Percentiles rank a stretch among this genome's conserved stretches.
Conservation (phyloP, 1,140 invertebrate genomes). For the Pinna nobilis region DNA sequence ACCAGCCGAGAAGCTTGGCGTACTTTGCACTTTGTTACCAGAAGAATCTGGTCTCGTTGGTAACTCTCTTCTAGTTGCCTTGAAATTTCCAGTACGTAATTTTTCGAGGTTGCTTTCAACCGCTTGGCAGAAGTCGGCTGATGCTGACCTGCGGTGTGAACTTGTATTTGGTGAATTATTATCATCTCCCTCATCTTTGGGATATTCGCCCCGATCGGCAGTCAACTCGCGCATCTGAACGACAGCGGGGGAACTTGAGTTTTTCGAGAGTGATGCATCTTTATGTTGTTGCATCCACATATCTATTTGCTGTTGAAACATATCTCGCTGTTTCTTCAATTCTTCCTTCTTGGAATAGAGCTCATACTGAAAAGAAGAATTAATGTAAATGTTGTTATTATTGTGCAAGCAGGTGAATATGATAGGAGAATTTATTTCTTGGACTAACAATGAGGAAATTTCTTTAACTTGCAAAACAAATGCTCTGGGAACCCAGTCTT, state of each 20-base stretch:
- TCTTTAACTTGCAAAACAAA: neutral
- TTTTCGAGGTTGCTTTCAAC: slow-evolving; percentile 45
- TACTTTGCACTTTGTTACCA: neutral
- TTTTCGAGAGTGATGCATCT: slow-evolving; percentile 13
- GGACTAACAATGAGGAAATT: neutral
- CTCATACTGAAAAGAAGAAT: slow-evolving; percentile 51
- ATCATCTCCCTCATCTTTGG: slow-evolving; percentile 1
- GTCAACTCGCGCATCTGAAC: slow-evolving; percentile 3
- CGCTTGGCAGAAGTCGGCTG: slow-evolving; percentile 59
- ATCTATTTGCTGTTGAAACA: slow-evolving; percentile 63
- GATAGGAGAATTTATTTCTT: neutral
- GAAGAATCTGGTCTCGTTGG: slow-evolving; percentile 7
- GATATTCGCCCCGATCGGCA: no score
- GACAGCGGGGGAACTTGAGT: slow-evolving; percentile 7
- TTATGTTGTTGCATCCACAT: slow-evolving; percentile 49
- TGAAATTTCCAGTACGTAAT: slow-evolving; percentile 33
- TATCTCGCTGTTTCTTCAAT: slow-evolving; percentile 55
- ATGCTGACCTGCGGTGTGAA: slow-evolving; percentile 60
- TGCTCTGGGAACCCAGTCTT: no score
- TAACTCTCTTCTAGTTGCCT: slow-evolving; percentile 25
- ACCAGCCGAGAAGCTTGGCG: slow-evolving; percentile 26
- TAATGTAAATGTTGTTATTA: neutral
- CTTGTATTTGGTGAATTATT: slow-evolving; percentile 14
- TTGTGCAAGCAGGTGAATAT: no score
- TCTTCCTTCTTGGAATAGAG: slow-evolving; percentile 56